These are phyloP conservation scores for Scrobipalpa costella DNA, from an alignment of 2,888 invertebrate species.

Conservation along the genomic window DNA sequence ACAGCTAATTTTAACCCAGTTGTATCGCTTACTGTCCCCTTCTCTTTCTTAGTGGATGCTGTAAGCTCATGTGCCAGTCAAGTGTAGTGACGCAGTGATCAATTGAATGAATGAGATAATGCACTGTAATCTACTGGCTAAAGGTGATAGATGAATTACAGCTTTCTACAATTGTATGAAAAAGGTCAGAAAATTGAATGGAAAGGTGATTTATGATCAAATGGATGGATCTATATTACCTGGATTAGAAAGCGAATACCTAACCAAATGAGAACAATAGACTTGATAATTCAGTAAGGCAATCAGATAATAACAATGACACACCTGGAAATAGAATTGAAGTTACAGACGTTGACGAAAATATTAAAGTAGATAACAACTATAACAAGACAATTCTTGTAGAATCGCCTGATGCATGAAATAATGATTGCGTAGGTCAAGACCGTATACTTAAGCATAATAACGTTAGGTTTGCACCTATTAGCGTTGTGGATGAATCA, in stretches of 20 bases:
- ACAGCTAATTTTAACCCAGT: conserved; percentile 13
- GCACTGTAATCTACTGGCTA: background rate
- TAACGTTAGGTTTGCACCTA: conserved; percentile 2
- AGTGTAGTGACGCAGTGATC: background rate
- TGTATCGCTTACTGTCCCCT: conserved; percentile 12
- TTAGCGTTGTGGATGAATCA: conserved; percentile 28
- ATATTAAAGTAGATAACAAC: background rate
- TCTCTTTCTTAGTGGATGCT: background rate
- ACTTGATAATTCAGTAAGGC: background rate
- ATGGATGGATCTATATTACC: background rate
- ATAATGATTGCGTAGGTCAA: conserved; percentile 14
- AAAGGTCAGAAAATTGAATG: background rate
- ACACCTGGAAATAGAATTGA: background rate
- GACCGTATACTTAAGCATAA: conserved; percentile 6
- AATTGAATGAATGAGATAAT: background rate
- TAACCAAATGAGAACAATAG: background rate
- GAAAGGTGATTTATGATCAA: background rate
- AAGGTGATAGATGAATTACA: background rate
- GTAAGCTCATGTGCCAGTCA: background rate
- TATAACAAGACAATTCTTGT: background rate
- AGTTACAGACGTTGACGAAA: background rate
- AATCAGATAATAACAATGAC: background rate
- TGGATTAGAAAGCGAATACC: background rate
- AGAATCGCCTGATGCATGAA: background rate
- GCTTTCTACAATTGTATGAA: background rate